Evolutionary conservation across 2,113 vertebrate genomes (phyloP).

Genomic region (Mystacornis crossleyi): DNA sequence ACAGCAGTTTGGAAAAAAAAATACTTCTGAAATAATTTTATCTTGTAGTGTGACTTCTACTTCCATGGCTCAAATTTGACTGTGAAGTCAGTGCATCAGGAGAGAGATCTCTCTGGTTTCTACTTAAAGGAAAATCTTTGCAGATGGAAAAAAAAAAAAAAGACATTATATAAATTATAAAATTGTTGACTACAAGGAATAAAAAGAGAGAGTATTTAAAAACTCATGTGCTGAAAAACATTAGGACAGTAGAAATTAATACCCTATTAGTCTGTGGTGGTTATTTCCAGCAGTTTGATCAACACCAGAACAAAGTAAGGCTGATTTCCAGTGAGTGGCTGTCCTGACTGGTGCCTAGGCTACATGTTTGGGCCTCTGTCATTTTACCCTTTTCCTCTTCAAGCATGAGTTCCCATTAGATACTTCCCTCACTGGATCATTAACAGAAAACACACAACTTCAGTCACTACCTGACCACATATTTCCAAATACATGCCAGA

Average conservation of each 20-base stretch:
- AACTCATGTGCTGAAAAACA: neutral
- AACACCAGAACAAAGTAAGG: neutral
- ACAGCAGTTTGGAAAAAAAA: neutral
- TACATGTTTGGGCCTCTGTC: neutral
- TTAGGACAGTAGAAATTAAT: neutral
- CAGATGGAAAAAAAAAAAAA: neutral
- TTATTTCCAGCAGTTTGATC: neutral
- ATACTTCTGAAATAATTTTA: neutral
- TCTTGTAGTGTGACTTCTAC: neutral
- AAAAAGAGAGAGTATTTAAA: neutral
- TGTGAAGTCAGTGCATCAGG: neutral
- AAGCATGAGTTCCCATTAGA: neutral
- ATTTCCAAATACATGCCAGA: neutral
- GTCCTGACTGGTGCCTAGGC: neutral
- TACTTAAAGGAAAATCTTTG: neutral
- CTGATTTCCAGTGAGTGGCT: neutral
- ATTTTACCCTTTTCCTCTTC: neutral
- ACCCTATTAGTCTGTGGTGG: neutral
- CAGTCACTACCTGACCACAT: neutral
- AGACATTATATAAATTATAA: accelerated
- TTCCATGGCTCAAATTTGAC: neutral
- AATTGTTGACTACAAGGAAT: neutral
- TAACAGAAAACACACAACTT: neutral
- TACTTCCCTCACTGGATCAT: neutral
- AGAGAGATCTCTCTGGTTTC: neutral